phyloP scores from a whole-genome alignment of 1,140 invertebrate genomes.

The Cheumatopsyche charites region DNA sequence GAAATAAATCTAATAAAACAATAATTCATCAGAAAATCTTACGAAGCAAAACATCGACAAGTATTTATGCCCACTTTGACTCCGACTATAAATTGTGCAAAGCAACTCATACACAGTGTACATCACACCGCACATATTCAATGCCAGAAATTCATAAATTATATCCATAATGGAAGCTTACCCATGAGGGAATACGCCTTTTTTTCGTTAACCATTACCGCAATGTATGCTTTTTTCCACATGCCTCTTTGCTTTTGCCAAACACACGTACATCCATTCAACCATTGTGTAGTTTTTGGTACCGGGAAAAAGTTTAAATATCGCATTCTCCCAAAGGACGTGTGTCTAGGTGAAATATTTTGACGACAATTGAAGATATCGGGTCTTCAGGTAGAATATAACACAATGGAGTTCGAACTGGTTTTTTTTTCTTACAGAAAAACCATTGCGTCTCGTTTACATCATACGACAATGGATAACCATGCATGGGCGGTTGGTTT shows the following conservation, averaged over 20 bases:
- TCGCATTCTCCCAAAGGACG: conserved; percentile 43
- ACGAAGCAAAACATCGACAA: no score
- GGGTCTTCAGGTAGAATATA: conserved; percentile 6
- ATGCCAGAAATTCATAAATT: no score
- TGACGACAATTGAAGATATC: conserved; percentile 29
- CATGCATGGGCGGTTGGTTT: conserved; percentile 16
- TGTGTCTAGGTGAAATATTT: conserved; percentile 43
- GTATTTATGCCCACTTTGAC: no score
- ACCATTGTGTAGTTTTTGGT: conserved; percentile 40
- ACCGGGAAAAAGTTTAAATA: conserved; percentile 45
- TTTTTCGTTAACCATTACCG: conserved; percentile 32
- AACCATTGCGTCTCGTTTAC: conserved; percentile 21
- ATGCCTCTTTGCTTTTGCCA: conserved; percentile 9
- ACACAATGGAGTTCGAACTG: conserved; percentile 19
- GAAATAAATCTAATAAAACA: no score
- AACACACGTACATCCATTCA: conserved; percentile 46
- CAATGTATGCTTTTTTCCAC: conserved; percentile 42
- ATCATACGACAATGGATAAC: conserved; percentile 31
- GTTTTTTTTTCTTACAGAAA: conserved; percentile 16
- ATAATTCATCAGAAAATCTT: no score
- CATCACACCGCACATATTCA: no score
- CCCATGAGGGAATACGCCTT: not conserved
- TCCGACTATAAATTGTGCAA: no score
- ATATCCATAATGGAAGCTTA: not conserved
- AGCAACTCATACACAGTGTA: no score